These are phyloP conservation scores for Griposia aprilina DNA, from an alignment of 2,888 invertebrate species.

Conservation along the genomic window DNA sequence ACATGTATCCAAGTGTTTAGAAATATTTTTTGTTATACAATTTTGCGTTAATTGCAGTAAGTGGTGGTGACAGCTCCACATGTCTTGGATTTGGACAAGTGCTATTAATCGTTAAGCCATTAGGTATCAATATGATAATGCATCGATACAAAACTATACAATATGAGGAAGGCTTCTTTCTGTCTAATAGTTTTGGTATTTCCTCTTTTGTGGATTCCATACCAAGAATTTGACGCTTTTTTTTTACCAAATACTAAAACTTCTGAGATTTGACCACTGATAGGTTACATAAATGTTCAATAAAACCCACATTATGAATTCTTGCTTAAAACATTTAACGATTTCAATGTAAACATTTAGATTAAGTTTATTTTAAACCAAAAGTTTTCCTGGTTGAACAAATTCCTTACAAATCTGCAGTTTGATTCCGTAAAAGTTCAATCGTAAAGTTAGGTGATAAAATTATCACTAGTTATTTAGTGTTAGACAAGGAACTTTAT, in stretches of 20 bases:
- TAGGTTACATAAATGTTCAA: constrained; percentile 17
- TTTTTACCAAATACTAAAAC: neutral
- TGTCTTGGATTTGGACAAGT: constrained; percentile 1
- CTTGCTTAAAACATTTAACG: constrained; percentile 7
- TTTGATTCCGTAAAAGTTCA: neutral
- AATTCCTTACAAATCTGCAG: neutral
- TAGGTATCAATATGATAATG: constrained; percentile 1
- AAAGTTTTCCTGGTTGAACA: constrained; percentile 17
- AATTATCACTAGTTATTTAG: constrained; percentile 23
- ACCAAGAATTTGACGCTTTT: constrained; percentile 26
- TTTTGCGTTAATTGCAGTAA: constrained; percentile 31
- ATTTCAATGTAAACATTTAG: constrained; percentile 29
- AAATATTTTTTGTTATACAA: constrained; percentile 39
- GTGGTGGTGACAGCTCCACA: constrained; percentile 28
- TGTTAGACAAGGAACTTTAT: constrained; percentile 27
- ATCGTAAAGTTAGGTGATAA: constrained; percentile 38
- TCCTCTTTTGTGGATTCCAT: neutral
- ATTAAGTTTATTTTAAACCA: constrained; percentile 3
- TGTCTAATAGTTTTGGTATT: neutral
- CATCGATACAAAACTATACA: constrained; percentile 5
- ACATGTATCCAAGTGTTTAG: constrained; percentile 44
- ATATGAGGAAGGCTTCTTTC: neutral
- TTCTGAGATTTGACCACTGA: constrained; percentile 10
- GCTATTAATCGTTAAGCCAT: neutral
- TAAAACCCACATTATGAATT: neutral